phyloP scores from a whole-genome alignment of 2,113 vertebrate genomes.

The Meles meles region DNA sequence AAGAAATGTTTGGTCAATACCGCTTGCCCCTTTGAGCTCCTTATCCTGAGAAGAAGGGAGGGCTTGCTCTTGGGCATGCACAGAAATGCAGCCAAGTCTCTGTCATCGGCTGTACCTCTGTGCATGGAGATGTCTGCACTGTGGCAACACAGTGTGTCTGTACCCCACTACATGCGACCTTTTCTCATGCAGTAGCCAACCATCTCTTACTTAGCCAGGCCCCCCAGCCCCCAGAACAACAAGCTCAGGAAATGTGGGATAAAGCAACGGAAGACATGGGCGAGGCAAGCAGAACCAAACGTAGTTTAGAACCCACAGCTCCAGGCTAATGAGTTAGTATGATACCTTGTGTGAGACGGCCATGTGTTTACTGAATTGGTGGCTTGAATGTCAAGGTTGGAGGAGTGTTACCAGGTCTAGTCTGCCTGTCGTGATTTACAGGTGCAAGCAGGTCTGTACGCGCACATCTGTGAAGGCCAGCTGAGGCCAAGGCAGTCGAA shows the following conservation, averaged over 20 bases:
- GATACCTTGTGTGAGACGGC: neutral
- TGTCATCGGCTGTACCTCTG: neutral
- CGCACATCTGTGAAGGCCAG: neutral
- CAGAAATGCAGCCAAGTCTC: neutral
- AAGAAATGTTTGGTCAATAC: neutral
- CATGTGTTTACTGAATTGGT: neutral
- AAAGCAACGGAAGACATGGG: neutral
- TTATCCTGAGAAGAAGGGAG: neutral
- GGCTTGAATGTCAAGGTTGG: neutral
- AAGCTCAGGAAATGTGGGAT: neutral
- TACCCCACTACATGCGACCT: neutral
- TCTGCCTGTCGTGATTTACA: neutral
- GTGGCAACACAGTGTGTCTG: neutral
- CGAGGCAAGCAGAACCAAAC: neutral
- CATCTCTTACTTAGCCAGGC: neutral
- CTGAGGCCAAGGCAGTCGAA: neutral
- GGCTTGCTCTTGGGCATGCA: neutral
- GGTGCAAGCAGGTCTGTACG: neutral
- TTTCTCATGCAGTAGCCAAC: neutral
- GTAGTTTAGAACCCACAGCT: neutral
- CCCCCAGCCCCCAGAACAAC: neutral
- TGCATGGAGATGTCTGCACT: neutral
- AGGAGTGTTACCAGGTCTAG: neutral
- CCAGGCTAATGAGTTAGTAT: neutral
- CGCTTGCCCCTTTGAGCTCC: neutral